Evolutionary conservation across 2,888 invertebrate species (phyloP).

Genomic region (Aphelenchoides bicaudatus): DNA sequence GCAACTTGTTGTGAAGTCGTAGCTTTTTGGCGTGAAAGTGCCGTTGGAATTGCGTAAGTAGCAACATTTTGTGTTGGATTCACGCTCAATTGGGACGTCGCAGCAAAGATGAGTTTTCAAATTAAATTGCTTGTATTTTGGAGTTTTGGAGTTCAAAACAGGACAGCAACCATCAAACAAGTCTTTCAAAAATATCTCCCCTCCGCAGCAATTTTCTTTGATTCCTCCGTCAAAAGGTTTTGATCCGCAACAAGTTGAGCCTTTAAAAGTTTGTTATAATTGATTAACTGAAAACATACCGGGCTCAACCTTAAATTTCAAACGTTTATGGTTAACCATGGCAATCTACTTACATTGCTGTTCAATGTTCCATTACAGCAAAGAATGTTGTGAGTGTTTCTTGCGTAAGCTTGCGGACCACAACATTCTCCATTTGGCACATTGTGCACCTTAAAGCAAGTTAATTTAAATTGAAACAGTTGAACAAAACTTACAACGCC

Average conservation of each 20-base stretch:
- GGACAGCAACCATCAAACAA: slow-evolving; percentile 44
- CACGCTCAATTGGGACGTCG: slow-evolving; percentile 46
- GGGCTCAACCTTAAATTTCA: slow-evolving; percentile 26
- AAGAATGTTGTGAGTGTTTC: slow-evolving; percentile 38
- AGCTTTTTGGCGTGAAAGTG: slow-evolving; percentile 36
- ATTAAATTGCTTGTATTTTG: slow-evolving; percentile 35
- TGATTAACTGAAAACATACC: too few species aligned
- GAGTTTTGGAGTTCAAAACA: slow-evolving; percentile 15
- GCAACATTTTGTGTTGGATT: slow-evolving; percentile 45
- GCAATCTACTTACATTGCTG: slow-evolving; percentile 30
- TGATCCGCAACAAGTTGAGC: slow-evolving; percentile 51
- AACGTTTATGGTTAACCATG: not conserved
- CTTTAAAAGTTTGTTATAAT: too few species aligned
- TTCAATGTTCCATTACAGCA: slow-evolving; percentile 51
- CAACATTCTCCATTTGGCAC: slow-evolving; percentile 56
- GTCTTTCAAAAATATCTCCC: slow-evolving; percentile 36
- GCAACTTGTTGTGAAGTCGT: slow-evolving; percentile 46
- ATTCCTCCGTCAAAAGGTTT: slow-evolving; percentile 49
- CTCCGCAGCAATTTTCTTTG: slow-evolving; percentile 52
- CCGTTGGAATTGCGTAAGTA: slow-evolving; percentile 39
- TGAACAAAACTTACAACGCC: slow-evolving; percentile 40
- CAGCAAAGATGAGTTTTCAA: slow-evolving; percentile 52
- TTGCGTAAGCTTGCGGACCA: slow-evolving; percentile 48
- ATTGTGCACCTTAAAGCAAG: slow-evolving; percentile 52
- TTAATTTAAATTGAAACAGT: not conserved